A percentile compares a stretch with the other conserved stretches of the same genome.
Conservation (phyloP, 2,797 vertebrate species). For the Clarias fuscus region DNA sequence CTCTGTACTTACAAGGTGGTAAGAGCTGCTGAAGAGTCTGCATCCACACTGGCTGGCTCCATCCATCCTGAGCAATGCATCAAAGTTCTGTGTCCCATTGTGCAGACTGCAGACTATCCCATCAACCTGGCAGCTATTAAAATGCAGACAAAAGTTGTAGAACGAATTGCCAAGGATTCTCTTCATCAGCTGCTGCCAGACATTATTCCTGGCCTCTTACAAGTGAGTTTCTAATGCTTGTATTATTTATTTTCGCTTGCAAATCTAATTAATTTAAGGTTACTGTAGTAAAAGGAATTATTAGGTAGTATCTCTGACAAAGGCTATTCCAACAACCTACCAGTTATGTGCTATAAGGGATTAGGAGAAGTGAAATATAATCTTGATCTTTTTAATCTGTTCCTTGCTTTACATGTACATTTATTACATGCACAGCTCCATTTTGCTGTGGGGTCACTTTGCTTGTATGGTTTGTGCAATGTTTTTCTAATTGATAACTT, state of each 20-base stretch:
- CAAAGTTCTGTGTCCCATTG: slow-evolving; percentile 97
- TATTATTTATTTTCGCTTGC: background rate
- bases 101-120: slow-evolving; percentile 97
- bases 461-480: background rate
- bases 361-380: background rate
- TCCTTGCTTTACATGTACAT: too few relatives aligned
- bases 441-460: background rate
- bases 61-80: slow-evolving; percentile 98
- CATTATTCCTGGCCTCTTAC: slow-evolving; percentile 94
- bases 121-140: slow-evolving; percentile 98
- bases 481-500: background rate
- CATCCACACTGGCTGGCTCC: slow-evolving; percentile 89
- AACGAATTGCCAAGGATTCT: slow-evolving; percentile 91
- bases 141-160: slow-evolving; percentile 97
- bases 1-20: slow-evolving; percentile 79
- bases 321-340: background rate
- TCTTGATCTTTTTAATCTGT: background rate
- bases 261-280: background rate
- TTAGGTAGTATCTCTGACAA: background rate
- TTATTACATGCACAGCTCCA: background rate
- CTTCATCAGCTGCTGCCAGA: slow-evolving; percentile 88
- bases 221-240: slow-evolving; percentile 71
- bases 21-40: slow-evolving; percentile 93
- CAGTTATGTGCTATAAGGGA: background rate
- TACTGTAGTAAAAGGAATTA: background rate